These are phyloP conservation scores for Drosophila nigritarsus DNA, from an alignment of 2,888 invertebrate genomes.

Conservation along the genomic window DNA sequence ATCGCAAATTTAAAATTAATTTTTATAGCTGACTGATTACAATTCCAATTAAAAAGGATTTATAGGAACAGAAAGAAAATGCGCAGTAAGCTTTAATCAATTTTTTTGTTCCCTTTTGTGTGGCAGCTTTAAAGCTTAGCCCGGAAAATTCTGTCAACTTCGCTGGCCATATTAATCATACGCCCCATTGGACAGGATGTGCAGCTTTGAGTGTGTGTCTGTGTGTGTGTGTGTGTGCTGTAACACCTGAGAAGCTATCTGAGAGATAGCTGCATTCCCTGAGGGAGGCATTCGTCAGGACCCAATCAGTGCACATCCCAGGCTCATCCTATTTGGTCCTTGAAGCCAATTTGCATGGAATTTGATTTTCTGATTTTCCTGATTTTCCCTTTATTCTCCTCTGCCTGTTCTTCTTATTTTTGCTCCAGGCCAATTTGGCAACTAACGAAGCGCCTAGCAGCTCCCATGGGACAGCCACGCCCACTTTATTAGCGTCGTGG, in stretches of 20 bases:
- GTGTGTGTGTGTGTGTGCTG: neutral
- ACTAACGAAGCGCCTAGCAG: slow-evolving; percentile 52
- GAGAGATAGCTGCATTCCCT: slow-evolving; percentile 29
- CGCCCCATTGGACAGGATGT: slow-evolving; percentile 63
- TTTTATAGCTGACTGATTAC: neutral
- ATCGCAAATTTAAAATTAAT: neutral
- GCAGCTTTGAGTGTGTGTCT: neutral
- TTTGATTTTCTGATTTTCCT: slow-evolving; percentile 4
- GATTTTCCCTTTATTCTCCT: neutral
- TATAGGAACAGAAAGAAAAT: neutral
- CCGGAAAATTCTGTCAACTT: neutral
- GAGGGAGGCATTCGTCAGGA: slow-evolving; percentile 37
- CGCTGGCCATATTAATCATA: slow-evolving; percentile 63
- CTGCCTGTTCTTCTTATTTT: neutral
- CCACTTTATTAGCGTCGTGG: slow-evolving; percentile 57
- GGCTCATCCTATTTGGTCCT: slow-evolving; percentile 16
- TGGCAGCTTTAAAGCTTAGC: slow-evolving; percentile 1
- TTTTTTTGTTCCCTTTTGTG: neutral
- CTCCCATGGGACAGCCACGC: slow-evolving; percentile 57
- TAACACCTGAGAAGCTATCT: slow-evolving; percentile 38
- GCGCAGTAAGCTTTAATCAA: slow-evolving; percentile 7
- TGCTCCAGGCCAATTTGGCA: slow-evolving; percentile 27
- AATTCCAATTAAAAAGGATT: neutral
- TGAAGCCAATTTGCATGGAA: slow-evolving; percentile 57
- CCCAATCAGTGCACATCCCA: slow-evolving; percentile 54